These are phyloP conservation scores for Drosophila carrolli DNA, from an alignment of 1,140 invertebrate genomes.

Conservation along the genomic window DNA sequence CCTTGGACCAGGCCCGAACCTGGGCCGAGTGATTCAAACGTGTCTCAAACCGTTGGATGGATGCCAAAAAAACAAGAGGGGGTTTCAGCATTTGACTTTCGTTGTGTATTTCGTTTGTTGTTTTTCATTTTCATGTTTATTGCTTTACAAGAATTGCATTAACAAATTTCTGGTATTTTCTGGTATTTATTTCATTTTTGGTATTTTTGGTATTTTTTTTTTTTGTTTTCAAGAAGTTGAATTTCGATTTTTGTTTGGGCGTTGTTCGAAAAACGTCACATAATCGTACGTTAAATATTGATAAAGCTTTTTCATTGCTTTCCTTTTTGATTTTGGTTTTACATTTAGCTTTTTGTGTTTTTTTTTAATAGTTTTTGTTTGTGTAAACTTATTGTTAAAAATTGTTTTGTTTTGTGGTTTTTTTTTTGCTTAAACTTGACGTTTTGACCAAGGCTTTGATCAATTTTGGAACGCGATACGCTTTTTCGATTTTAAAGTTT, in stretches of 20 bases:
- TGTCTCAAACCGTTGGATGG: conserved; percentile 55
- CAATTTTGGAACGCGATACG: conserved; percentile 54
- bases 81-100: conserved; percentile 78
- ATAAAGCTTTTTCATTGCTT: conserved; percentile 64
- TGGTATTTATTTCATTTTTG: conserved; percentile 71
- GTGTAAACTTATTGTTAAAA: conserved; percentile 47
- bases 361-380: conserved; percentile 51
- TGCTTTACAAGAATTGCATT: conserved; percentile 63
- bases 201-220: conserved; percentile 73
- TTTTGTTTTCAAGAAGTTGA: conserved; percentile 93
- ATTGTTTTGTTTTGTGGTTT: conserved; percentile 39
- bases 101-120: conserved; percentile 74
- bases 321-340: conserved; percentile 51
- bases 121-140: conserved; percentile 51
- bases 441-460: conserved; percentile 46
- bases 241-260: conserved; percentile 95
- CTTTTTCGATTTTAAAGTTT: conserved; percentile 31
- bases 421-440: conserved; percentile 46
- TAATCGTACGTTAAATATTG: conserved; percentile 73
- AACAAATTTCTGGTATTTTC: conserved; percentile 30
- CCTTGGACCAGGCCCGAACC: conserved; percentile 2
- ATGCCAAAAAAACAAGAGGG: conserved; percentile 78
- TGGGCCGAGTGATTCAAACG: conserved; percentile 12
- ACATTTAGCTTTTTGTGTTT: conserved; percentile 44
- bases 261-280: conserved; percentile 84